Evolutionary conservation across 2,888 invertebrate species (phyloP), one percentile per base, ranked within the genome.

Genomic region (Pseudococcus longispinus): DNA sequence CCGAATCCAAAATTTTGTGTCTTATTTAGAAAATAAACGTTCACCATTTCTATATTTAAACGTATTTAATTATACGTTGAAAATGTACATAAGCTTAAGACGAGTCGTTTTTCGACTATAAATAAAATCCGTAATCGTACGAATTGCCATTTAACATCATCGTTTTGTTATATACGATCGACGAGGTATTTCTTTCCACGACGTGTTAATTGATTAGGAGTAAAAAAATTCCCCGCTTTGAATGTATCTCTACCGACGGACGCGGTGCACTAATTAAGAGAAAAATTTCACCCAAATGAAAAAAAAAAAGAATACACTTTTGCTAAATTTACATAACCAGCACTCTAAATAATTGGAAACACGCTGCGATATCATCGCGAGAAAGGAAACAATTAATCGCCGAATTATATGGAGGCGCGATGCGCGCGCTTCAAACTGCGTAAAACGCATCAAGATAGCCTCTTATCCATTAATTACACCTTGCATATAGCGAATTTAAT

Each of bases 351-450:
- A 80, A 80, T 80, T 80, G 77, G 77, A 37, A 80, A 80, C 77
- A 80, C 37, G 77, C 37, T 80, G 77, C 8, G 77, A 80, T 80
- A 80, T 37, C 42, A 80, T 80, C 77, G 42, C 29, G 0, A 77
- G 44, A 74, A 42, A 80, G 42, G 77, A 80, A 80, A 80, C 77
- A 80, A 80, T 80, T 80, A 80, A 80, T 80, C 77, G 77, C 32
- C 74, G 32, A 74, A 74, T 32, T 74, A 74, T 60, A 80, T 70
- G 18, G 42, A 18, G 20, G 32, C 20, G 42, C 77, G 23, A 42
- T 29, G 37, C 42, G 9, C 74, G 74, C 13, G 15, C 32, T 60
- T 60, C 60, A 60, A 6, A 11, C 32, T 18, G 32, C 18, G 74
- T 74, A 32, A 32, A 32, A 60, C 3, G 60, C 32, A 29, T 32